Base-by-base conservation (phyloP, 2,113 vertebrate genomes). In the Puntigrus tetrazona region DNA sequence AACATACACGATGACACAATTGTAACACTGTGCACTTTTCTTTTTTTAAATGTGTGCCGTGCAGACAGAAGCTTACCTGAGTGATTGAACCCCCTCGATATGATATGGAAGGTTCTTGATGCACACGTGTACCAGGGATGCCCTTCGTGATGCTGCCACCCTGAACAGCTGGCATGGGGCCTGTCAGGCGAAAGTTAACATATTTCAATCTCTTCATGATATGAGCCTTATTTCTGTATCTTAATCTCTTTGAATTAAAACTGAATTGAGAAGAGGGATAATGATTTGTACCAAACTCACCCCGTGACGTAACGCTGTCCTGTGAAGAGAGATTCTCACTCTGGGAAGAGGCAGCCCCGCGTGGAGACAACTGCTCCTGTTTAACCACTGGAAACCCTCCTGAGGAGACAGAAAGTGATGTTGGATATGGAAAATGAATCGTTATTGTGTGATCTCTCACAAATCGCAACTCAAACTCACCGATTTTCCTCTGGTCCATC, bases 71-170 rank as follows among this genome's bases (percentile, higher is more conserved):
- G 2, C 90, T 80, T 92, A 99, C 98, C 7, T 99, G 97, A 75
- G 97, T 98, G 90, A 99, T 99, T 89, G 98, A 99, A 52, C 95
- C 95, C 13, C 97, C 97, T 16, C 97, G 92, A 92, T 96, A 97
- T 2, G 95, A 94, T 90, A 97, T 86, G 59, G 96, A 91, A 0
- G 95, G 91, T 55, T 99, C 97, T 0, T 94, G 91, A 25, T 96
- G 95, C 25, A 95, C 93, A 88, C 97, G 94, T 7, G 95, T 94
- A 38, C 97, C 95, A 52, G 97, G 97, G 6, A 95, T 94, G 52
- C 97, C 97, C 90, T 97, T 97, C 67, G 95, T 96, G 93, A 99
- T 97, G 90, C 96, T 99, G 4, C 97, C 97, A 10, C 96, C 96
- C 0, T 97, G 93, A 45, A 96, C 94, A 1, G 95, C 94, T 90